These are phyloP conservation scores for Cercocebus atys DNA, from an alignment of 2,113 vertebrate species.

Conservation along the genomic window DNA sequence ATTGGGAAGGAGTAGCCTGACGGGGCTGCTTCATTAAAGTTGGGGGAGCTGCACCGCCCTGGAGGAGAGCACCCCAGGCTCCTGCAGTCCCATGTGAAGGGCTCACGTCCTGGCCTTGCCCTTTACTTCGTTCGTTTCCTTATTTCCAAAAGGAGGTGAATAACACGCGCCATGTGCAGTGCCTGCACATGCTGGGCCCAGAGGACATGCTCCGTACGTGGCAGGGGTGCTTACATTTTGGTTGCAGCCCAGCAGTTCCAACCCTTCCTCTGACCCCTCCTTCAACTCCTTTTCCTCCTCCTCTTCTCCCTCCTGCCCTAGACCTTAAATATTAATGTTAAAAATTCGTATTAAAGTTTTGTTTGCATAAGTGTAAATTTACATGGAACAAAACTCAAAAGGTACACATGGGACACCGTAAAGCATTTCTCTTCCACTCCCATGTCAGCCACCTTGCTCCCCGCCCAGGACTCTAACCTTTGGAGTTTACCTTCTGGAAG, in stretches of 20 bases:
- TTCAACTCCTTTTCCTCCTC: neutral
- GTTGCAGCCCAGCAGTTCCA: neutral
- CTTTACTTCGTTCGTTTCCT: neutral
- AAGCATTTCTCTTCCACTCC: neutral
- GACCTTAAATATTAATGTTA: neutral
- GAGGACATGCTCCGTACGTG: rapidly evolving
- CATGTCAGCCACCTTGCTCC: neutral
- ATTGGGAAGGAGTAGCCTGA: neutral
- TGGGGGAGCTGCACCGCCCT: neutral
- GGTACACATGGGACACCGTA: neutral
- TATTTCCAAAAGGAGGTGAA: neutral
- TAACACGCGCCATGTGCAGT: rapidly evolving
- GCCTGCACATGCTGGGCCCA: rapidly evolving
- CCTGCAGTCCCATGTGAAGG: neutral
- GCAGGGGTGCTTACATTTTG: neutral
- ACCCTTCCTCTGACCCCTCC: neutral
- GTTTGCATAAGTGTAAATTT: neutral
- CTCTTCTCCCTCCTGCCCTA: neutral
- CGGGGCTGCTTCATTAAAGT: neutral
- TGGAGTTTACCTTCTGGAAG: neutral
- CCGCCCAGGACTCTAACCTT: neutral
- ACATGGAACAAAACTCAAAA: neutral
- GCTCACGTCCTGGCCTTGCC: neutral
- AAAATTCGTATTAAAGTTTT: neutral
- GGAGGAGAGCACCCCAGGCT: neutral